Percentiles rank a stretch among this genome's conserved stretches.
Conservation (phyloP, 1,140 invertebrate species). For the Mya arenaria region DNA sequence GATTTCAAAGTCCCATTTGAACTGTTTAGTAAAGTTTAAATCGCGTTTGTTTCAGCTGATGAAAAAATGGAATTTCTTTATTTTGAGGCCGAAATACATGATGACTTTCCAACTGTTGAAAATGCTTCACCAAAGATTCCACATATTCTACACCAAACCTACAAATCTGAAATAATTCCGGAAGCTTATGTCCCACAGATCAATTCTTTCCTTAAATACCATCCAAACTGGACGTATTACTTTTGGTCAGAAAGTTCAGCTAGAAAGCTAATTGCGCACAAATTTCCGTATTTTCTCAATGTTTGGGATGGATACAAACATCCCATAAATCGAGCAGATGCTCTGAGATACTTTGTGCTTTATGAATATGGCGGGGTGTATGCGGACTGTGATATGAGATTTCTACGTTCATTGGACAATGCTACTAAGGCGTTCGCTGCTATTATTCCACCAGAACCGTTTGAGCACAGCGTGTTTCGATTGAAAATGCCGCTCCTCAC, state of each 20-base stretch:
- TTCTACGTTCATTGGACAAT: background rate
- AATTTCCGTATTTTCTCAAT: conserved; percentile 3
- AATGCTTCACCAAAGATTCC: background rate
- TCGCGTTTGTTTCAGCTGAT: background rate
- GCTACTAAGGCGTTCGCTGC: background rate
- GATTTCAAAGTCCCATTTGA: background rate
- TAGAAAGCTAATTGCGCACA: background rate
- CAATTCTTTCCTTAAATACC: background rate
- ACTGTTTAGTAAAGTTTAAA: background rate
- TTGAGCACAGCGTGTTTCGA: background rate
- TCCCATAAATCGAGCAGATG: background rate
- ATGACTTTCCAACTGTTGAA: background rate
- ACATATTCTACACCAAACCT: background rate
- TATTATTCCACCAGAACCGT: conserved; percentile 10
- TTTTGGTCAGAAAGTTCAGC: conserved; percentile 10
- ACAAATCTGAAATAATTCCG: background rate
- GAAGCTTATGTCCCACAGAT: background rate
- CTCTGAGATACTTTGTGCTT: background rate
- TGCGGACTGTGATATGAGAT: background rate
- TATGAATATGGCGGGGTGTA: conserved; percentile 11
- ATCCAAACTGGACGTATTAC: conserved; percentile 9
- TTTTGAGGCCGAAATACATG: background rate
- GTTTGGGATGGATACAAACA: background rate
- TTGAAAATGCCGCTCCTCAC: background rate
- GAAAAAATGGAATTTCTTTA: background rate